These are phyloP conservation scores for Brienomyrus longianalis DNA, from an alignment of 2,113 vertebrate species.

Conservation along the genomic window DNA sequence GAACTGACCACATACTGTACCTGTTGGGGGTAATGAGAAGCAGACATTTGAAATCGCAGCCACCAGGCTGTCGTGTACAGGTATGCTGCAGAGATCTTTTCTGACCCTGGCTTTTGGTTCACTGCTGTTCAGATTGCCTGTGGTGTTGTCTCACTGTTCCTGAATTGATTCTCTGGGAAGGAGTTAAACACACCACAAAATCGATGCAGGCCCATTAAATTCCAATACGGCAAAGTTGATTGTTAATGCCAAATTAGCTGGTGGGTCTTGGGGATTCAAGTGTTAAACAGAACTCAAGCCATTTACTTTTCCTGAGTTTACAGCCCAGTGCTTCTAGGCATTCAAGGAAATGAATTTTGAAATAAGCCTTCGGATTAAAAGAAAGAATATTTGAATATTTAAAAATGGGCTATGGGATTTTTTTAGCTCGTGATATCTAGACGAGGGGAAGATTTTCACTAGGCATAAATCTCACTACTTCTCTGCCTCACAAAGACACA, in stretches of 20 bases:
- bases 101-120: background rate
- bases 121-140: background rate
- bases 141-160: background rate
- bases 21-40: background rate
- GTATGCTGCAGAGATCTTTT: background rate
- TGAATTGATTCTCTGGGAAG: slow-evolving; percentile 3
- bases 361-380: slow-evolving; percentile 16
- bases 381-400: slow-evolving; percentile 15
- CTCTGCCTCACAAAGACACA: background rate
- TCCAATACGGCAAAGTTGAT: slow-evolving; percentile 4
- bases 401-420: slow-evolving; percentile 12
- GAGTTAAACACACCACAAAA: background rate
- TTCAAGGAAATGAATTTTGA: slow-evolving; percentile 11
- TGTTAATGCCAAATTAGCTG: slow-evolving; percentile 7
- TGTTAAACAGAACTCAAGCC: slow-evolving; percentile 10
- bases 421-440: slow-evolving; percentile 9
- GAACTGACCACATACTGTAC: background rate
- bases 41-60: background rate
- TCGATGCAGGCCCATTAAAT: slow-evolving; percentile 1
- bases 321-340: background rate
- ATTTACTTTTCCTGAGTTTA: background rate
- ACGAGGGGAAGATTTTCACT: slow-evolving; percentile 6
- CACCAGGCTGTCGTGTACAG: background rate
- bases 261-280: slow-evolving; percentile 6
- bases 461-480: slow-evolving; percentile 1